phyloP scores from a whole-genome alignment of 2,113 vertebrate species.

The Apteryx owenii region DNA sequence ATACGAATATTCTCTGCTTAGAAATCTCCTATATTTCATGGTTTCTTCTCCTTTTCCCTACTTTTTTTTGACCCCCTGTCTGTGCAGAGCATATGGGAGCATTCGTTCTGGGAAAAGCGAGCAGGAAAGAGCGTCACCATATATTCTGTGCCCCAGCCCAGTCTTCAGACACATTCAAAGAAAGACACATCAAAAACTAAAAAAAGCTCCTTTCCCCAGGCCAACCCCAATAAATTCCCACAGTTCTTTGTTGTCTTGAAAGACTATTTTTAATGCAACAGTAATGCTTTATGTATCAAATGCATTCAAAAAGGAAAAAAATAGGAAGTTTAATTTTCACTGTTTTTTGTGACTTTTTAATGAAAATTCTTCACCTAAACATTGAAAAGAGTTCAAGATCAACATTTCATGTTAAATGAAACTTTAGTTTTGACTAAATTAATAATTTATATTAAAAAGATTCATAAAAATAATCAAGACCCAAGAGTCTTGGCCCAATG shows the following conservation, averaged over 20 bases:
- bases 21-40: background rate
- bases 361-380: background rate
- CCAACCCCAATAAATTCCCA: background rate
- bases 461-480: background rate
- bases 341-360: background rate
- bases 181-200: background rate
- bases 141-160: rapidly evolving
- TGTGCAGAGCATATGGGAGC: background rate
- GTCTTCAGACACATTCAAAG: background rate
- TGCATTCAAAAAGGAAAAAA: background rate
- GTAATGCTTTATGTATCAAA: background rate
- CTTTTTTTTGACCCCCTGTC: background rate
- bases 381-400: background rate
- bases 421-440: background rate
- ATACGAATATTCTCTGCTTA: background rate
- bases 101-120: background rate
- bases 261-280: background rate
- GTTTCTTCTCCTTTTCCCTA: background rate
- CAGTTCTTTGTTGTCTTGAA: background rate
- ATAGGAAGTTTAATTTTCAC: background rate
- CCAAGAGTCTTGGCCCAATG: background rate
- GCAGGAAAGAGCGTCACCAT: background rate
- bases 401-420: background rate
- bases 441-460: background rate
- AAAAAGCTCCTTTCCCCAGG: background rate